Evolutionary conservation across 35 echinoderm and acorn worm species (phyloP).

Genomic region (Stichopus chloronotus): DNA sequence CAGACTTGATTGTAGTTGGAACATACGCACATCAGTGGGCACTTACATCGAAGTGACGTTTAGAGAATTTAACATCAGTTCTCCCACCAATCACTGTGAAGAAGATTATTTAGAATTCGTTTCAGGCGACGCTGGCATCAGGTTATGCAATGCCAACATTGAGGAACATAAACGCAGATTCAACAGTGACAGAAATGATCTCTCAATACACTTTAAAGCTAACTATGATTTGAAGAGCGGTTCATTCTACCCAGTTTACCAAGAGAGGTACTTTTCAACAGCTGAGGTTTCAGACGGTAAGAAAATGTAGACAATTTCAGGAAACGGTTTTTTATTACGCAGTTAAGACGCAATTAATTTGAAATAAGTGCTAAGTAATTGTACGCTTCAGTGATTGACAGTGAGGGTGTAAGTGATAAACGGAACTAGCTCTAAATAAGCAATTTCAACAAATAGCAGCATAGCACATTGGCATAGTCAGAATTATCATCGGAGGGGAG

Average conservation of each 20-base stretch:
- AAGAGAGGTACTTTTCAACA: not conserved
- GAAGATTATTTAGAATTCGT: slow-evolving; percentile 18
- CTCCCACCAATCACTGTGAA: not conserved
- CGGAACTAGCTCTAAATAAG: too few species aligned
- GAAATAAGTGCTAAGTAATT: too few species aligned
- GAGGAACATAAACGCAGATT: not conserved
- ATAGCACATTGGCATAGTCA: too few species aligned
- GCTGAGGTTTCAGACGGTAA: not conserved
- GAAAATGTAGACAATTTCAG: not conserved
- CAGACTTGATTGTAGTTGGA: slow-evolving; percentile 19
- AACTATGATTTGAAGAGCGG: not conserved
- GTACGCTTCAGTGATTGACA: too few species aligned
- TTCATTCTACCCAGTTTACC: not conserved
- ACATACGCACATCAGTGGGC: not conserved
- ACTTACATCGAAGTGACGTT: slow-evolving; percentile 19
- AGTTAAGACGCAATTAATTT: too few species aligned
- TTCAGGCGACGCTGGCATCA: not conserved
- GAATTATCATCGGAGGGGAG: too few species aligned
- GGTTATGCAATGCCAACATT: slow-evolving; percentile 26
- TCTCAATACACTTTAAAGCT: not conserved
- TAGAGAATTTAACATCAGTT: not conserved
- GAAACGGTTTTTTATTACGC: too few species aligned
- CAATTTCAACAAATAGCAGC: too few species aligned
- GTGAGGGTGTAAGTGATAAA: too few species aligned
- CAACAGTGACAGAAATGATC: not conserved